Conservation (phyloP, 2,113 vertebrate genomes). For the Anoplopoma fimbria region DNA sequence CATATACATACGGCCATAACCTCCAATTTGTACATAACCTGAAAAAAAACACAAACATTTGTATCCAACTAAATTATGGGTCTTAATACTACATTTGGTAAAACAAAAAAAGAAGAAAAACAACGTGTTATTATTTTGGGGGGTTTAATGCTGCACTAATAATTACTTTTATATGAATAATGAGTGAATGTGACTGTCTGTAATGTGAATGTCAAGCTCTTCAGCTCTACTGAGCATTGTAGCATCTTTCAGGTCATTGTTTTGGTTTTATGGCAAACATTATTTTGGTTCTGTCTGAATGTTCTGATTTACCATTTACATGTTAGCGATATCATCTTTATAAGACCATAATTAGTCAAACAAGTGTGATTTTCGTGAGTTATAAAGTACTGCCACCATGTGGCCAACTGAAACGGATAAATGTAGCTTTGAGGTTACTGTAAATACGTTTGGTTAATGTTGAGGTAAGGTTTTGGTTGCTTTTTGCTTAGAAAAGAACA, state of each 20-base stretch:
- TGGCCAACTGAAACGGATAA: neutral
- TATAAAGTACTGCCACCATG: neutral
- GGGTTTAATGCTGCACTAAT: neutral
- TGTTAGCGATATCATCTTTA: neutral
- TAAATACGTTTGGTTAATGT: neutral
- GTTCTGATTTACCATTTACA: neutral
- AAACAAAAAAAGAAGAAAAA: neutral
- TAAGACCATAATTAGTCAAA: neutral
- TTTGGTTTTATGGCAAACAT: neutral
- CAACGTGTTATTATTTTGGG: too few species aligned
- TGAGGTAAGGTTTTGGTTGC: neutral
- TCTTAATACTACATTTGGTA: neutral
- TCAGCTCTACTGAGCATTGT: neutral
- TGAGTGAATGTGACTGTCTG: neutral
- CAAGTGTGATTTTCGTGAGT: neutral
- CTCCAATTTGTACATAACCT: neutral
- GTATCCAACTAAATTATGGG: neutral
- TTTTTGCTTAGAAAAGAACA: neutral
- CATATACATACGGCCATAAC: neutral
- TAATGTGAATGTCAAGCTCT: neutral
- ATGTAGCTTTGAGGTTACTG: neutral
- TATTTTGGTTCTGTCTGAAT: neutral
- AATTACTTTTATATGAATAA: neutral
- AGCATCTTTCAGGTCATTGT: neutral
- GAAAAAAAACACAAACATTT: slow-evolving; percentile 17